These are phyloP conservation scores for Silurus lanzhouensis DNA, from an alignment of 2,797 vertebrate species.

Conservation along the genomic window DNA sequence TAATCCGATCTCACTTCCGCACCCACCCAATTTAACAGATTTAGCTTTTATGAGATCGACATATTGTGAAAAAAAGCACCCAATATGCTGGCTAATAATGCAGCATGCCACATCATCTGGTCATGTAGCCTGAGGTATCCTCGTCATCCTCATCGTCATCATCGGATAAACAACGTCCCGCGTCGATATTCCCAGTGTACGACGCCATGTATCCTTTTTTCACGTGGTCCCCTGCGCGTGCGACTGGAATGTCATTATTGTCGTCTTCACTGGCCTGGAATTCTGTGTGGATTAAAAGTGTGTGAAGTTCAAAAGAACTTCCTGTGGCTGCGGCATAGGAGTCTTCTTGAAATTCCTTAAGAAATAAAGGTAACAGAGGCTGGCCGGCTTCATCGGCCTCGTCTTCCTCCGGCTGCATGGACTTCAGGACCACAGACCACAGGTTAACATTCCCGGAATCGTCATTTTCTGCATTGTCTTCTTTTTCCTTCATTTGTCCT, in stretches of 20 bases:
- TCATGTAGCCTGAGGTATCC: slow-evolving; percentile 9
- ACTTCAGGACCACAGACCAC: slow-evolving; percentile 42
- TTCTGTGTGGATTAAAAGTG: background rate
- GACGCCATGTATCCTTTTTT: slow-evolving; percentile 20
- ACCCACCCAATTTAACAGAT: no score
- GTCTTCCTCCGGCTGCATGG: slow-evolving; percentile 11
- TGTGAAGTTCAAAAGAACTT: background rate
- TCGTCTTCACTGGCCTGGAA: background rate
- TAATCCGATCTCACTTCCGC: no score
- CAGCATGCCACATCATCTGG: background rate
- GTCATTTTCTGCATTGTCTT: background rate
- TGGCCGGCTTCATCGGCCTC: background rate
- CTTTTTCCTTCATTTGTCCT: background rate
- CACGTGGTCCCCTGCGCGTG: background rate
- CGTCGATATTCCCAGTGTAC: background rate
- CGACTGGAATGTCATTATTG: background rate
- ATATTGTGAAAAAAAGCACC: no score
- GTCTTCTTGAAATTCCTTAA: slow-evolving; percentile 1
- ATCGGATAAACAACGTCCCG: background rate
- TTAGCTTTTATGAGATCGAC: no score
- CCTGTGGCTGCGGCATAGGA: background rate
- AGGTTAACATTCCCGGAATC: slow-evolving; percentile 37
- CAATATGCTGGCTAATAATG: background rate
- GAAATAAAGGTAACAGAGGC: slow-evolving; percentile 24
- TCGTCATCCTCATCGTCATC: background rate